Base-by-base conservation (phyloP, 53 echinoderm and acorn worm species). In the Hippasteria phrygiana region DNA sequence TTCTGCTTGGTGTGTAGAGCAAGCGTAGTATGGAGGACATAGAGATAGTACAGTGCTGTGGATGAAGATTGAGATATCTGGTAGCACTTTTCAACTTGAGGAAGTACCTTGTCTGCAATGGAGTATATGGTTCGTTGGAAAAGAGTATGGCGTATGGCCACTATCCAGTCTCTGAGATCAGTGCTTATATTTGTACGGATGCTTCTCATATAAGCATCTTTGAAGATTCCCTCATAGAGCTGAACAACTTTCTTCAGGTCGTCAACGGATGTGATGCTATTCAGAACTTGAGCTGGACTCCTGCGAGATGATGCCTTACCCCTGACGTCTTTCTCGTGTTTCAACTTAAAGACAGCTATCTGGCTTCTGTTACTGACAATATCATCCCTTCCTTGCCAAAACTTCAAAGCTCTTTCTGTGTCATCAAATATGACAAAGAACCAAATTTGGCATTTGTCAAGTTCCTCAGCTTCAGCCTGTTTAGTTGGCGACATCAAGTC, bases 331-430 rank as follows among this genome's bases (percentile, higher is more conserved):
- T n/a, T 88, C 65, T 46, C 48, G 47, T 90, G 64, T 54, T 90
- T 90, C 41, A 90, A 34, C 62, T 86, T 90, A 20, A 65, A 90
- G 45, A 75, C 91, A 8, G 91, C 91, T 38, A 90, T 90, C 37
- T 74, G 74, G 47, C 76, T 74, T 54, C 86, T 85, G 33, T 62
- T 62, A 43, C 91, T 66, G 10, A 65, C 75, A 8, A 90, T 63
- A 7, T 48, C 35, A 2, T 90, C 86, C 36, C 7, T 66, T 35
- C 86, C 86, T 42, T 90, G 42, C 91, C 91, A 90, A 48, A 32
- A 46, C 31, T 0, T 38, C 48, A 90, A 37, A 24, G 91, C 91
- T 22, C 41, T 64, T 1, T 85, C 91, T n/a, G 91, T 42, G 32
- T 83, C 91, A 10, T 62, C 1, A 39, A 88, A 88, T 36, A 88